phyloP scores from a whole-genome alignment of 2,888 invertebrate genomes.

The Drosophila testacea region DNA sequence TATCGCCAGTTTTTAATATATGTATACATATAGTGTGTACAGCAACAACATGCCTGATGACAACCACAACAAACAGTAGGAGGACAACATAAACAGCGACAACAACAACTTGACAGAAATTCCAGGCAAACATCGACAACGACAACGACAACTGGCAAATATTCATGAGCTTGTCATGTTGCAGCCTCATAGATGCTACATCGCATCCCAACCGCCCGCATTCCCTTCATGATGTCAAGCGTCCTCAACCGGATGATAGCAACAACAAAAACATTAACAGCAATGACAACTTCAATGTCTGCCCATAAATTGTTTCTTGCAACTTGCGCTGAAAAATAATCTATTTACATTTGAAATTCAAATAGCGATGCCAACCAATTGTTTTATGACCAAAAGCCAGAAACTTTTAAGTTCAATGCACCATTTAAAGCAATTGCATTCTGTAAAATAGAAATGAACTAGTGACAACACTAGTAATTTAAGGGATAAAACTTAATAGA shows the following conservation, averaged over 20 bases:
- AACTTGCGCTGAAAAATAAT: constrained; percentile 52
- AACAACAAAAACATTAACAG: constrained; percentile 1
- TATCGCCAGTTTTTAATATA: constrained; percentile 49
- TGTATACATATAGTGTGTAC: constrained; percentile 7
- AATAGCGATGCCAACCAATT: constrained; percentile 42
- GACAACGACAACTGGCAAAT: constrained; percentile 64
- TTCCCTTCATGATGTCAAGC: too few species aligned
- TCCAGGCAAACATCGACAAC: constrained; percentile 48
- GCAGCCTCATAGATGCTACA: constrained; percentile 42
- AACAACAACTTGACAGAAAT: constrained; percentile 46
- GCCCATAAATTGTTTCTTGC: constrained; percentile 31
- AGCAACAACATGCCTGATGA: constrained; percentile 25
- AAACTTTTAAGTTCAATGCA: constrained; percentile 43
- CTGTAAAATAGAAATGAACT: too few species aligned
- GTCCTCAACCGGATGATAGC: not conserved
- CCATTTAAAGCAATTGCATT: constrained; percentile 8
- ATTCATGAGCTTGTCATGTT: constrained; percentile 74
- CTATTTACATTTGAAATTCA: constrained; percentile 68
- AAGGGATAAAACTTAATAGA: too few species aligned
- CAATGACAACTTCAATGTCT: constrained; percentile 7
- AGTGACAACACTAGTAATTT: too few species aligned
- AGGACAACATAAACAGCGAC: constrained; percentile 47
- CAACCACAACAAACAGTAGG: constrained; percentile 37
- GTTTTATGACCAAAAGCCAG: constrained; percentile 28
- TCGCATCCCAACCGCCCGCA: not conserved